Percentiles rank a stretch among this genome's conserved stretches.
Conservation (phyloP, 2,888 invertebrate species). For the Dicyrtomina minuta region DNA sequence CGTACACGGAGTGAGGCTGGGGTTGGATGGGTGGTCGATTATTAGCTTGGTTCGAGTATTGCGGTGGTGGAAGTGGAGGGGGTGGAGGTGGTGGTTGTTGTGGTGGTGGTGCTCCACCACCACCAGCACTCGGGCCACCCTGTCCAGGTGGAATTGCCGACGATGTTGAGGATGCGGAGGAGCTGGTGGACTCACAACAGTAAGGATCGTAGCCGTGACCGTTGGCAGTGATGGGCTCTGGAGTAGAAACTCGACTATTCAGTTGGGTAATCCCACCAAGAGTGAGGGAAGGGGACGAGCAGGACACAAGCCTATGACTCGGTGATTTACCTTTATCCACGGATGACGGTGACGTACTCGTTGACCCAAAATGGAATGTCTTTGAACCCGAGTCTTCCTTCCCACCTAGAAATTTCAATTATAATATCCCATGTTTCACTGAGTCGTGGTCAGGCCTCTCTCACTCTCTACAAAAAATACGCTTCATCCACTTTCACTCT, state of each 20-base stretch:
- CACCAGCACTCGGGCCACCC: neutral
- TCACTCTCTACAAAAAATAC: too few species aligned
- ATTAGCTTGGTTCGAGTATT: constrained; percentile 28
- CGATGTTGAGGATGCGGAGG: constrained; percentile 37
- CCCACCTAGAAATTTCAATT: constrained; percentile 16
- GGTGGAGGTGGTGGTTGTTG: constrained; percentile 1
- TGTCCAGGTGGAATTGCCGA: constrained; percentile 20
- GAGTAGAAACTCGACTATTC: constrained; percentile 38
- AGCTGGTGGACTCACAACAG: constrained; percentile 45
- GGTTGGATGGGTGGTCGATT: constrained; percentile 27
- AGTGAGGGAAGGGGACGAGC: constrained; percentile 34
- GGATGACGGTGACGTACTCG: constrained; percentile 39
- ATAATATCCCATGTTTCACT: neutral
- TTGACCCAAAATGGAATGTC: constrained; percentile 43
- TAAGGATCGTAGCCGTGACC: constrained; percentile 38
- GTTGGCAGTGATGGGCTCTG: constrained; percentile 34
- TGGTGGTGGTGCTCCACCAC: constrained; percentile 4
- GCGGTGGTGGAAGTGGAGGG: constrained; percentile 27
- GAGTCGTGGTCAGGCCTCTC: neutral
- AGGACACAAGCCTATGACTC: constrained; percentile 34
- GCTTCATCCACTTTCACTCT: too few species aligned
- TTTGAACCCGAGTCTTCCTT: constrained; percentile 39
- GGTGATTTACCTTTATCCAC: constrained; percentile 37
- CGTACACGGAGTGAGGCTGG: constrained; percentile 33
- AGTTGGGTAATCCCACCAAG: constrained; percentile 1